These are phyloP conservation scores for Eciton burchellii DNA, from an alignment of 1,140 invertebrate genomes.

Conservation along the genomic window DNA sequence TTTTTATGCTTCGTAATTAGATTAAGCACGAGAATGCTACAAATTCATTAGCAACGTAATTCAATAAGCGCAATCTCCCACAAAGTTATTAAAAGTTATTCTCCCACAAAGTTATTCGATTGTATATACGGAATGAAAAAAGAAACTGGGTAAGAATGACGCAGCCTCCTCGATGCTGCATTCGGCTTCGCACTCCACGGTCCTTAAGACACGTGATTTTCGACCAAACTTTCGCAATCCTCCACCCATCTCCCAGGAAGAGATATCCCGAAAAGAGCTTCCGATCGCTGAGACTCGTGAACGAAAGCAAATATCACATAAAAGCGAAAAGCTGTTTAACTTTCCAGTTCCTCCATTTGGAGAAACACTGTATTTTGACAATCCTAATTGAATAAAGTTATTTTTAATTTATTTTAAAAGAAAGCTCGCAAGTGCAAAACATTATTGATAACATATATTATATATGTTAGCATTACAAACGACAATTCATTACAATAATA, in stretches of 20 bases:
- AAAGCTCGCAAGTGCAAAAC: neutral
- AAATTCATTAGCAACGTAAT: conserved; percentile 9
- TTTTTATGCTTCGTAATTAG: conserved; percentile 17
- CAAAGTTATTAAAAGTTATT: conserved; percentile 22
- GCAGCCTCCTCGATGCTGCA: neutral
- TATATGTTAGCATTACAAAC: conserved; percentile 14
- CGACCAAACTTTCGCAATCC: neutral
- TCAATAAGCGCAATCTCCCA: neutral
- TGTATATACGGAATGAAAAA: neutral
- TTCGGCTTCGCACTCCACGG: neutral
- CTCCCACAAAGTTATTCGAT: neutral
- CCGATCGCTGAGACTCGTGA: neutral
- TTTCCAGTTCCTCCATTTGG: neutral
- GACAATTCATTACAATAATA: conserved; percentile 1
- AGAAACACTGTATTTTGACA: conserved; percentile 8
- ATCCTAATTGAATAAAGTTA: conserved; percentile 22
- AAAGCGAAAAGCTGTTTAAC: conserved; percentile 53
- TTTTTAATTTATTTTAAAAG: conserved; percentile 1
- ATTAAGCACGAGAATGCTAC: conserved; percentile 12
- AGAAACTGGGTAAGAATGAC: neutral
- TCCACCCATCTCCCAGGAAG: neutral
- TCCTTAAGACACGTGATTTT: conserved; percentile 28
- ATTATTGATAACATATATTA: neutral
- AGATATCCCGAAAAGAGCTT: conserved; percentile 38
- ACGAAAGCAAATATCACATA: conserved; percentile 46